phyloP scores from a whole-genome alignment of 2,888 invertebrate genomes.

The Drosophila austrosaltans region DNA sequence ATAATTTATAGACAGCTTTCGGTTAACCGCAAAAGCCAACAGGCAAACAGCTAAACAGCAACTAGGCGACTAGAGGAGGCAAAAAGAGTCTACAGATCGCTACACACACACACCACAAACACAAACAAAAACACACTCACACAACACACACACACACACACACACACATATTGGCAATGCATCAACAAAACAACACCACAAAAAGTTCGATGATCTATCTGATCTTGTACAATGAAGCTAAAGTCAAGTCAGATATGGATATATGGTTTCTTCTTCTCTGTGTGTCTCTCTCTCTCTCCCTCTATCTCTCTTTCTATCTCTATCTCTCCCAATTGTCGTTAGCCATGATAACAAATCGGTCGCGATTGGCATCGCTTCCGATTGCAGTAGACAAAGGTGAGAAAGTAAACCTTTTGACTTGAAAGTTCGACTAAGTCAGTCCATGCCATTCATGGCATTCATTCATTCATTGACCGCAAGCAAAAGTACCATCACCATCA shows the following conservation, averaged over 20 bases:
- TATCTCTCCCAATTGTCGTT: slow-evolving; percentile 14
- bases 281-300: neutral
- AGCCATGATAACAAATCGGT: slow-evolving; percentile 66
- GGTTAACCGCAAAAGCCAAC: slow-evolving; percentile 80
- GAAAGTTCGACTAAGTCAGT: slow-evolving; percentile 18
- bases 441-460: slow-evolving; percentile 20
- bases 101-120: slow-evolving; percentile 5
- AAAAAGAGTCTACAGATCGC: slow-evolving; percentile 7
- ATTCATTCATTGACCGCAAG: slow-evolving; percentile 68
- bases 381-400: slow-evolving; percentile 70
- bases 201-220: slow-evolving; percentile 75
- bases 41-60: slow-evolving; percentile 44
- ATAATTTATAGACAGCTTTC: slow-evolving; percentile 83
- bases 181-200: slow-evolving; percentile 52
- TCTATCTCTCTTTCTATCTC: slow-evolving; percentile 9
- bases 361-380: slow-evolving; percentile 71
- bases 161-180: neutral
- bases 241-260: slow-evolving; percentile 56
- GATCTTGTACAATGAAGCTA: slow-evolving; percentile 38
- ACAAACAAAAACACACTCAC: neutral
- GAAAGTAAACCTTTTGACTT: slow-evolving; percentile 45
- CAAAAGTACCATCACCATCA: slow-evolving; percentile 27
- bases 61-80: slow-evolving; percentile 9
- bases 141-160: slow-evolving; percentile 4
- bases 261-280: slow-evolving; percentile 61